phyloP scores from a whole-genome alignment of 2,113 vertebrate genomes.

The Bostrychus sinensis region DNA sequence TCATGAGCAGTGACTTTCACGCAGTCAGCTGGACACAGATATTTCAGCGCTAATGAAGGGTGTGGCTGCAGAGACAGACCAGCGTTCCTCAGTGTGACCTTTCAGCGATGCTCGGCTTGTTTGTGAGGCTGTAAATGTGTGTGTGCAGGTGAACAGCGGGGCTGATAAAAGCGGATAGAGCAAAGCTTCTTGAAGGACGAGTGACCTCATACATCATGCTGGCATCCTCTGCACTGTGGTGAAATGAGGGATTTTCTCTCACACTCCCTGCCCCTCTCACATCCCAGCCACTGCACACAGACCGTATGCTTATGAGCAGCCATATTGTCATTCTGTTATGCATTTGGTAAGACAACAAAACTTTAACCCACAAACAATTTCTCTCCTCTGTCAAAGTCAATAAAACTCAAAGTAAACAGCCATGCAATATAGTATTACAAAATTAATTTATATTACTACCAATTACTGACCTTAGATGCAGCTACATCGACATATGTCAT shows the following conservation, averaged over 20 bases:
- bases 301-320: constrained; percentile 8
- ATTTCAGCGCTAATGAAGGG: constrained; percentile 60
- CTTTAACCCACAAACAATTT: neutral
- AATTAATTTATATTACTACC: too few species aligned
- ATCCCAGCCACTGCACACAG: constrained; percentile 1
- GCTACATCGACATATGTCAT: too few species aligned
- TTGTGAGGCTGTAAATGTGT: constrained; percentile 34
- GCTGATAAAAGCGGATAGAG: constrained; percentile 49
- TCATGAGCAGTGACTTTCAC: constrained; percentile 42
- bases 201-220: constrained; percentile 71
- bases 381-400: neutral
- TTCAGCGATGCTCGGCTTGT: constrained; percentile 45
- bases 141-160: constrained; percentile 30
- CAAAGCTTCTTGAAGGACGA: constrained; percentile 69
- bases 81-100: constrained; percentile 68
- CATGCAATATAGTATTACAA: neutral
- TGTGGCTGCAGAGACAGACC: constrained; percentile 59
- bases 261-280: constrained; percentile 27
- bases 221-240: constrained; percentile 41
- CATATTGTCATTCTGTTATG: constrained; percentile 1
- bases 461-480: too few species aligned
- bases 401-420: neutral
- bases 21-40: constrained; percentile 47
- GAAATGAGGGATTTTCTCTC: constrained; percentile 70
- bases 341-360: neutral